These are phyloP conservation scores for Harlomillsia oculata DNA, from an alignment of 1,140 invertebrate species.

Conservation along the genomic window DNA sequence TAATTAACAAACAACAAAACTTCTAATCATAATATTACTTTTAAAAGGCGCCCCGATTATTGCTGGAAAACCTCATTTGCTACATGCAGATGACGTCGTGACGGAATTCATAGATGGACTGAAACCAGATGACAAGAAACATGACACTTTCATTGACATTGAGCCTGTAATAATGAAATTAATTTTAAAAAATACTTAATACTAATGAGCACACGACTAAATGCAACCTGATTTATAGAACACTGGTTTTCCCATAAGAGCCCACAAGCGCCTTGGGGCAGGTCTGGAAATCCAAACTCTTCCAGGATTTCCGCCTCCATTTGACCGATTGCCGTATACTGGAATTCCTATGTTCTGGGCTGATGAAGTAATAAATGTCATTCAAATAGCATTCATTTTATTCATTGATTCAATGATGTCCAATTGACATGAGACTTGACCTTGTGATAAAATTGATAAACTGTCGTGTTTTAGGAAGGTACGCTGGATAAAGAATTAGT, in stretches of 20 bases:
- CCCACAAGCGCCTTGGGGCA: slow-evolving; percentile 45
- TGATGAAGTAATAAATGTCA: slow-evolving; percentile 47
- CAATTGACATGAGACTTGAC: no score
- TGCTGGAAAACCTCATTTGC: slow-evolving; percentile 70
- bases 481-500: slow-evolving; percentile 4
- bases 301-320: slow-evolving; percentile 35
- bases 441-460: no score
- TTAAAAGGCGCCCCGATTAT: slow-evolving; percentile 51
- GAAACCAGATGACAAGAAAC: slow-evolving; percentile 55
- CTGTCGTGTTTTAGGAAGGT: no score
- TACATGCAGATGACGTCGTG: slow-evolving; percentile 55
- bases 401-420: no score
- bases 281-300: slow-evolving; percentile 44
- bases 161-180: slow-evolving; percentile 51
- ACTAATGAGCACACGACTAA: no score
- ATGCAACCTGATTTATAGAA: slow-evolving; percentile 44
- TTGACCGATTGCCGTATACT: slow-evolving; percentile 41
- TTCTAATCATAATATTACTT: no score
- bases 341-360: slow-evolving; percentile 48
- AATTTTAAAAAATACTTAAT: neutral
- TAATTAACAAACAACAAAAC: neutral
- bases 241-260: slow-evolving; percentile 44
- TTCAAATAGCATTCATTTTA: no score
- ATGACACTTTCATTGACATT: slow-evolving; percentile 62
- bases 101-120: slow-evolving; percentile 56